phyloP scores from a whole-genome alignment of 2,888 invertebrate genomes.

The Branchellion lobata region DNA sequence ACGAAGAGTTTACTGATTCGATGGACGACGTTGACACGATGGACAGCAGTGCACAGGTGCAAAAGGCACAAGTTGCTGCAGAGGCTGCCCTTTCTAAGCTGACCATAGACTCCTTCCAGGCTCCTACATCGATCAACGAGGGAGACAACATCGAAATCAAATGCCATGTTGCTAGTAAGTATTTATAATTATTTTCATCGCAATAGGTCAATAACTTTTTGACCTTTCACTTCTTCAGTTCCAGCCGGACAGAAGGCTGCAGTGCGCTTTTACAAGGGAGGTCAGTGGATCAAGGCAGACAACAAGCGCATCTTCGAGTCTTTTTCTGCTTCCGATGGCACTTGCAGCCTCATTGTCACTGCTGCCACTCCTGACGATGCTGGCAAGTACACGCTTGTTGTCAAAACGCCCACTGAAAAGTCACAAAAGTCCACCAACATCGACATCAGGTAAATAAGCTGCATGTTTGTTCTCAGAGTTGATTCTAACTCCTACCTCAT shows the following conservation, averaged over 20 bases:
- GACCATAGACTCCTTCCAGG: not conserved
- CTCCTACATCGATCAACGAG: not conserved
- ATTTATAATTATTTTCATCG: not conserved
- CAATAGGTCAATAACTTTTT: not conserved
- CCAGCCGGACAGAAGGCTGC: not conserved
- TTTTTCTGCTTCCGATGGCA: not conserved
- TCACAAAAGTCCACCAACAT: conserved; percentile 2
- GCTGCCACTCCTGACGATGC: not conserved
- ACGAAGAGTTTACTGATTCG: not conserved
- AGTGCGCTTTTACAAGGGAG: not conserved
- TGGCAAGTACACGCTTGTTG: not conserved
- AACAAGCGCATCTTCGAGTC: not conserved
- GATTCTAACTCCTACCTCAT: not conserved
- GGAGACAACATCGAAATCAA: conserved; percentile 1
- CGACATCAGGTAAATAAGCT: not conserved
- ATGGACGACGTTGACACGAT: not conserved
- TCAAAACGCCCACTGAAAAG: conserved; percentile 6
- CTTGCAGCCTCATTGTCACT: not conserved
- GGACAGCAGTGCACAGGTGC: not conserved
- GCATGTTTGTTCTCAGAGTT: not conserved
- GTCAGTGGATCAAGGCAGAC: not conserved
- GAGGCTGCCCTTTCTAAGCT: not conserved
- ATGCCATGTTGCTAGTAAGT: conserved; percentile 5
- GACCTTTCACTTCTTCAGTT: not conserved
- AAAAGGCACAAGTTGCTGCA: not conserved